Base-by-base conservation (phyloP, 2,888 invertebrate genomes). In the Dicranocentrus wangi region DNA sequence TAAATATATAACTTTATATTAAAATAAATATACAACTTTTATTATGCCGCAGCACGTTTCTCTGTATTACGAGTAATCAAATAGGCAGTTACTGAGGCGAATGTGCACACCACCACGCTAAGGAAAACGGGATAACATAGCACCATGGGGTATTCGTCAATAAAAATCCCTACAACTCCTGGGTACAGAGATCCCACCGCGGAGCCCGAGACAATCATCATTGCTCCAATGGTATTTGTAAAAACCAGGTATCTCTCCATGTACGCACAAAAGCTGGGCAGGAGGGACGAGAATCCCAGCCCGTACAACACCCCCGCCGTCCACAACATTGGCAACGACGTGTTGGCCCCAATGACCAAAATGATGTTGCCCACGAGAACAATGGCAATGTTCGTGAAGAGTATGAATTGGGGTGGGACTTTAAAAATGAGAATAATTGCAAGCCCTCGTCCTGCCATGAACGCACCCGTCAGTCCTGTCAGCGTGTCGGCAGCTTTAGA, bases 401-500 rank as follows among this genome's bases (percentile, higher is more conserved):
- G 47, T 21, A 85, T 72, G 10, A 69, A 2, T 25, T 76, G 68
- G 17, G 85, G 79, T 0, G 42, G 28, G 3, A 85, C 39, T 60
- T 77, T 82, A 8, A 82, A 53, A 17, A 82, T 61, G 1, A 83
- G 1, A 19, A 80, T 15, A 15, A 85, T 81, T 19, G 82, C 83
- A 13, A 51, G 7, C 0, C 72, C 73, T 15, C 85, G 32, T 42
- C 84, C 85, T 2, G 69, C 55, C 17, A 76, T 66, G 51, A 71
- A 84, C 0, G 85, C 83, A 0, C 58, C 81, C 1, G 85, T 83
- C 1, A 85, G 28, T 5, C 75, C 84, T 1, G 83, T 55, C 17
- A 84, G 58, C 13, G 82, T 65, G 10, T 70, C 28, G 13, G 85
- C 85, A 5, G 82, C 70, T 1, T 76, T 66, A 0, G 75, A 77